Percentiles rank a stretch among this genome's conserved stretches.
phyloP scores from a whole-genome alignment of 2,888 invertebrate genomes.

The Cheilosia impressa region DNA sequence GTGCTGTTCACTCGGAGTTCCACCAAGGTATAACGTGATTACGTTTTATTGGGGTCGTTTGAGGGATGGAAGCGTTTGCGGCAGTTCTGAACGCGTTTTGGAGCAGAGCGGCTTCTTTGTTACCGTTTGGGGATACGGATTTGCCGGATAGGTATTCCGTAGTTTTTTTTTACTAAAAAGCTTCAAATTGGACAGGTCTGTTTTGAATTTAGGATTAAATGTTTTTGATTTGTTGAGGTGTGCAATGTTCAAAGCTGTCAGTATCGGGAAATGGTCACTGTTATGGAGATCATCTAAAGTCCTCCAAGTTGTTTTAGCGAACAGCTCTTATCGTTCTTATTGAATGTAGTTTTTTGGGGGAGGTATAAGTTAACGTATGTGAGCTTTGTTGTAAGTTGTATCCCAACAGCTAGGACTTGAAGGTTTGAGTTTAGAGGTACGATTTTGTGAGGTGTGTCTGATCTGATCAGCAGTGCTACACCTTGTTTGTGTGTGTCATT shows the following conservation, averaged over 20 bases:
- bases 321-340: constrained; percentile 17
- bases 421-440: not conserved
- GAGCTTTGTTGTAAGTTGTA: not conserved
- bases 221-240: not conserved
- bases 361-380: not conserved
- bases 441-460: no score
- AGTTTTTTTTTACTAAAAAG: not conserved
- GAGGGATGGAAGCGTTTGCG: constrained; percentile 12
- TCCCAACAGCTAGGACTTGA: not conserved
- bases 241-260: not conserved
- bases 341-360: not conserved
- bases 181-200: constrained; percentile 15
- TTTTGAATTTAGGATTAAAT: constrained; percentile 14
- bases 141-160: not conserved
- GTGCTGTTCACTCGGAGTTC: not conserved
- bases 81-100: constrained; percentile 12
- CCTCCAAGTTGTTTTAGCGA: constrained; percentile 24
- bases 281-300: constrained; percentile 33
- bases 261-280: constrained; percentile 48
- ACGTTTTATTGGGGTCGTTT: not conserved
- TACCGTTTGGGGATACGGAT: not conserved
- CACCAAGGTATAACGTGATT: not conserved
- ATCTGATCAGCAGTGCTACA: no score
- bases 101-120: constrained; percentile 15
- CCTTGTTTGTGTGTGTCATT: no score